Percentiles rank a stretch among this genome's conserved stretches.
These are phyloP conservation scores for Hozukius guyotensis DNA, from an alignment of 2,797 vertebrate species.

Conservation along the genomic window DNA sequence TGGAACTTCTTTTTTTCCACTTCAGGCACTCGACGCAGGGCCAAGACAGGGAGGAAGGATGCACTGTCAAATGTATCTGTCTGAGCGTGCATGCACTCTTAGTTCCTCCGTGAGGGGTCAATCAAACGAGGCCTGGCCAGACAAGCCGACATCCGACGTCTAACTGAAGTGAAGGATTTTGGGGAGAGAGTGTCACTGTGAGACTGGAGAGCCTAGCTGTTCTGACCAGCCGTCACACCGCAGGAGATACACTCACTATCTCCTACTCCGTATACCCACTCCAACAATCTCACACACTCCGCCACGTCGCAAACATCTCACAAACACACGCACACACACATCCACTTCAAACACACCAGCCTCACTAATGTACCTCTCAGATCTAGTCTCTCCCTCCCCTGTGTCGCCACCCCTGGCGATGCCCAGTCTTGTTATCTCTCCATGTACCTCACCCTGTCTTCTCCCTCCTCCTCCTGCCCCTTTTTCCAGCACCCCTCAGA, in stretches of 20 bases:
- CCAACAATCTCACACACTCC: neutral
- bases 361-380: constrained; percentile 41
- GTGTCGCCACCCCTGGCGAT: constrained; percentile 29
- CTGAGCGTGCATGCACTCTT: neutral
- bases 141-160: neutral
- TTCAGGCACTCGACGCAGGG: neutral
- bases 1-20: neutral
- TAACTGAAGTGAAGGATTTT: constrained; percentile 10
- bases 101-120: neutral
- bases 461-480: constrained; percentile 23
- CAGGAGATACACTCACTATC: neutral
- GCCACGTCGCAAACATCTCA: neutral
- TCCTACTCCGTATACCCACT: neutral
- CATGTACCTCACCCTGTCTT: constrained; percentile 29
- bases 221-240: constrained; percentile 9
- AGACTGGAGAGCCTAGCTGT: constrained; percentile 5
- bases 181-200: neutral
- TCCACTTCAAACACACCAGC: constrained; percentile 48
- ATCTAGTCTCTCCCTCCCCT: constrained; percentile 26
- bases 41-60: neutral
- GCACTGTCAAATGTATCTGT: neutral
- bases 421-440: constrained; percentile 61
- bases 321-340: constrained; percentile 22
- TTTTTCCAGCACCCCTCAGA: constrained; percentile 35
- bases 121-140: neutral